phyloP scores from a whole-genome alignment of 2,888 invertebrate species.

The Linyphia triangularis region DNA sequence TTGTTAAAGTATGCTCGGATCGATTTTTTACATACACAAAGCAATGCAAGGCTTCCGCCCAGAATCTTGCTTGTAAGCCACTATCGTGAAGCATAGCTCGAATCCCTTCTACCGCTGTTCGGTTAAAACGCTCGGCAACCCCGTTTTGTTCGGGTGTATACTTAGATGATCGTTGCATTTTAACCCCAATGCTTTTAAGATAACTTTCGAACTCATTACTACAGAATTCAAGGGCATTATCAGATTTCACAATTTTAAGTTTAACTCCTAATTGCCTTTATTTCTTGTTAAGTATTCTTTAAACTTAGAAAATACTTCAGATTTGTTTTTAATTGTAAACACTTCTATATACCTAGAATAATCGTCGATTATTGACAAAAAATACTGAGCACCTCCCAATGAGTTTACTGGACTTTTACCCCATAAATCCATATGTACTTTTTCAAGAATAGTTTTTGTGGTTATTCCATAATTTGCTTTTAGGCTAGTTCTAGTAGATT shows the following conservation, averaged over 20 bases:
- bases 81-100: background rate
- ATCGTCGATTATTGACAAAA: background rate
- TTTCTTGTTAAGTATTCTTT: background rate
- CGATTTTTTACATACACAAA: constrained; percentile 4
- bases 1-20: background rate
- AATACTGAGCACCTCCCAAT: background rate
- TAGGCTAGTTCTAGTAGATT: background rate
- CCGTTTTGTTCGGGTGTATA: constrained; percentile 5
- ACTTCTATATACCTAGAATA: background rate
- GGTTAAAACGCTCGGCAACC: background rate
- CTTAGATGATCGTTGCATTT: background rate
- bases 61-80: background rate
- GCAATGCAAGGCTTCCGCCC: background rate
- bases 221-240: background rate
- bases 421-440: background rate
- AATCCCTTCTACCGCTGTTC: background rate
- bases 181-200: background rate
- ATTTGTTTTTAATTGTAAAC: background rate
- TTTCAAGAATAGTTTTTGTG: background rate
- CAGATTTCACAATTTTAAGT: background rate
- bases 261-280: background rate
- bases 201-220: background rate
- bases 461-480: background rate
- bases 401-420: background rate
- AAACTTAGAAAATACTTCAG: background rate